Evolutionary conservation across 2,888 invertebrate genomes (phyloP).

Genomic region (Apodemia zela): DNA sequence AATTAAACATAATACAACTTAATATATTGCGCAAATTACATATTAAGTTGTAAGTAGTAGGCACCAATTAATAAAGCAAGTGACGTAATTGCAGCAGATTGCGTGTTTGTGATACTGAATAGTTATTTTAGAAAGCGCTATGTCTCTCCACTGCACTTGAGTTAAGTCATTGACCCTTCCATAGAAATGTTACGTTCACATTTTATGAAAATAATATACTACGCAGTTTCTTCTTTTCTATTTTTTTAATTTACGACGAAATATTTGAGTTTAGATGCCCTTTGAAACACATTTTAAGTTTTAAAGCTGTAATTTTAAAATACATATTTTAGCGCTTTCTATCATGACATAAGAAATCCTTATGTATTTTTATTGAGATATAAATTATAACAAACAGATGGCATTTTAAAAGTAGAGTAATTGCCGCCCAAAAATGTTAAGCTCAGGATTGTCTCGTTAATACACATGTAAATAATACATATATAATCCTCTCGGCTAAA

Average conservation of each 20-base stretch:
- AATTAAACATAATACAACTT: constrained; percentile 45
- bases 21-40: constrained; percentile 32
- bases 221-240: neutral
- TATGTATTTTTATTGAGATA: too few species aligned
- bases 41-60: constrained; percentile 11
- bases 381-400: too few species aligned
- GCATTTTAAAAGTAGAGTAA: too few species aligned
- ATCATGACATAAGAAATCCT: too few species aligned
- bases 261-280: neutral
- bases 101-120: constrained; percentile 71
- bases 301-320: too few species aligned
- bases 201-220: constrained; percentile 20
- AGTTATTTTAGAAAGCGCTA: constrained; percentile 74
- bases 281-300: too few species aligned
- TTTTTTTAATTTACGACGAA: neutral
- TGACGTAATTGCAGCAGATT: constrained; percentile 60
- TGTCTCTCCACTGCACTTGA: constrained; percentile 52
- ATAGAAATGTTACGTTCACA: constrained; percentile 29
- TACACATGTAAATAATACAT: too few species aligned
- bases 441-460: too few species aligned
- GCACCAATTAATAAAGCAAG: constrained; percentile 35
- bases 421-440: too few species aligned
- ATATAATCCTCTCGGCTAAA: too few species aligned
- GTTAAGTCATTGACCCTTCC: constrained; percentile 58
- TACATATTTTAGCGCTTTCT: too few species aligned